Base-by-base conservation (phyloP, 2,888 invertebrate genomes). In the Philopedon plagiatum region DNA sequence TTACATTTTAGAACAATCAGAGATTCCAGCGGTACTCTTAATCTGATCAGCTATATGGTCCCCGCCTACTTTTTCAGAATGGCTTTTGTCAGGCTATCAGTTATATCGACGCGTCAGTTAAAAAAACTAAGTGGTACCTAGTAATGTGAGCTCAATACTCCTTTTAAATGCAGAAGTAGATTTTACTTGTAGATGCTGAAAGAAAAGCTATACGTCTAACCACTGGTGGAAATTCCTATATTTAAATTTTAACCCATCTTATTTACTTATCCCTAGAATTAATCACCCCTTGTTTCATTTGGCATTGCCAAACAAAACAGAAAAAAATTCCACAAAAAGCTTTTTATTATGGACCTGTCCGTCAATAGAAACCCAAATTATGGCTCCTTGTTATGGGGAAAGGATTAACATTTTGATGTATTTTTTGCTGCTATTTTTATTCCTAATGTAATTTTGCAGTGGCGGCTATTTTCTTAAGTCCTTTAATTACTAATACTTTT, bases 261-360 rank as follows among this genome's bases (percentile, higher is more conserved):
- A 72, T 72, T 67, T 72, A 67, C 62, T 66, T 62, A 63, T 67
- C 58, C 39, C 62, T 57, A 21, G 51, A 67, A 72, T 72, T 67
- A 72, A 72, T 72, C 67, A 72, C 57, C 66, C 64, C 58, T 71
- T 57, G 63, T 70, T 71, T 60, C 61, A 21, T 62, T 60, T 44
- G 71, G 56, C 23, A 15, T 65, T 34, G 71, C 61, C 56, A 71
- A 71, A 65, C 71, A 71, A 65, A 65, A 61, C 65, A 29, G 60
- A 32, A 56, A 57, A 54, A 60, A 26, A 41, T 13, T 13, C 49
- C 23, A 56, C 60, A 56, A 71, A 70, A 46, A 37, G 56, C 56
- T 44, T 71, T 71, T 71, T 64, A 71, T 66, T 66, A 66, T 56
- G 39, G 18, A 54, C 71, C 65, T 71, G 71, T 71, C 66, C 41